phyloP scores from a whole-genome alignment of 2,797 vertebrate species.

The Odontamblyopus rebecca region DNA sequence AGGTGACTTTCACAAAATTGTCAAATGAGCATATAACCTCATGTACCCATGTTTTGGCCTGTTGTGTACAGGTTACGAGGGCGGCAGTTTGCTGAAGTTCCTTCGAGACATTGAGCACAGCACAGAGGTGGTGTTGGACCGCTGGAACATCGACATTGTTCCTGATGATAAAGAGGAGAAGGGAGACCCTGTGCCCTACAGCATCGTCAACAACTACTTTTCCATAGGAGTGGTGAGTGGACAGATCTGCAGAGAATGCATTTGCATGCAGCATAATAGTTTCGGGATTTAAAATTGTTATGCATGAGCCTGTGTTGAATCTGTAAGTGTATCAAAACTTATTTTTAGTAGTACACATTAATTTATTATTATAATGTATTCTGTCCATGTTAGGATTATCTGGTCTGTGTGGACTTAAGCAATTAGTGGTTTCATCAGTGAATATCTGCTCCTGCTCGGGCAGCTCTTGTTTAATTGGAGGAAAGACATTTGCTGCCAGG shows the following conservation, averaged over 20 bases:
- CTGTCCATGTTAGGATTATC: slow-evolving; percentile 23
- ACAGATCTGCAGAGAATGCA: neutral
- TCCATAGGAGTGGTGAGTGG: slow-evolving; percentile 93
- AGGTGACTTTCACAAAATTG: neutral
- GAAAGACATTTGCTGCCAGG: slow-evolving; percentile 49
- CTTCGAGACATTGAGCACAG: slow-evolving; percentile 93
- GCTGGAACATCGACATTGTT: slow-evolving; percentile 90
- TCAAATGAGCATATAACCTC: neutral
- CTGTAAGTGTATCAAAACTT: too few species aligned
- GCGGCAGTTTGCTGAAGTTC: slow-evolving; percentile 88
- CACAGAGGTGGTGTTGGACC: slow-evolving; percentile 87
- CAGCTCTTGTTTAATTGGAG: slow-evolving; percentile 57
- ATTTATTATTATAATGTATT: too few species aligned
- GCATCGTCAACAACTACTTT: slow-evolving; percentile 97
- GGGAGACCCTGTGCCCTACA: slow-evolving; percentile 89
- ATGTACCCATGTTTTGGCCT: neutral
- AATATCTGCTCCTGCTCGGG: slow-evolving; percentile 36
- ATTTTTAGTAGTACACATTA: too few species aligned
- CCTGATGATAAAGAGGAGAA: slow-evolving; percentile 86
- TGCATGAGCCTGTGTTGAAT: too few species aligned
- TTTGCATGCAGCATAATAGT: neutral
- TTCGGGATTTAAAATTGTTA: too few species aligned
- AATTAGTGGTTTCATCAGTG: slow-evolving; percentile 55
- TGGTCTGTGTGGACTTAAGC: slow-evolving; percentile 37
- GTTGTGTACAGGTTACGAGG: slow-evolving; percentile 85